Evolutionary conservation across 2,797 vertebrate species (phyloP).

Genomic region (Sardinella longiceps): DNA sequence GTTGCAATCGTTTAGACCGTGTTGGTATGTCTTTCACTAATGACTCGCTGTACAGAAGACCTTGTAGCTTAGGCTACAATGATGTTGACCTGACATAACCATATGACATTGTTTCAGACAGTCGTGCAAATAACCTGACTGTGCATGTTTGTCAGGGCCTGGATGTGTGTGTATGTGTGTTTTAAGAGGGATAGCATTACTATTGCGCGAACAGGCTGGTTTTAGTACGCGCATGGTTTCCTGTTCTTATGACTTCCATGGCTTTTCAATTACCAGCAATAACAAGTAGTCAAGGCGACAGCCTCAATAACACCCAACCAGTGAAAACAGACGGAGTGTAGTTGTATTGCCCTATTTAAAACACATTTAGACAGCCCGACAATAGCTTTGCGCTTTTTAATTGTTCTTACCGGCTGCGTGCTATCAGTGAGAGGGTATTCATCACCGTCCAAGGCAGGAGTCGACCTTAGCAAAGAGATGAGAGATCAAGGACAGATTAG

Average conservation of each 20-base stretch:
- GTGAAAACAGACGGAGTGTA: slow-evolving; percentile 44
- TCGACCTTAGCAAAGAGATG: slow-evolving; percentile 80
- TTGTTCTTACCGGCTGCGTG: slow-evolving; percentile 65
- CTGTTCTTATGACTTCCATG: slow-evolving; percentile 46
- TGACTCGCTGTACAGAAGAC: not conserved
- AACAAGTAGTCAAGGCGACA: slow-evolving; percentile 36
- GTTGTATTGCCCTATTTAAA: slow-evolving; percentile 61
- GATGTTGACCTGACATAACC: not conserved
- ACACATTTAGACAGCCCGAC: slow-evolving; percentile 59
- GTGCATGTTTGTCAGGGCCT: not conserved
- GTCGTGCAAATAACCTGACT: not conserved
- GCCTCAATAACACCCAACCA: slow-evolving; percentile 31
- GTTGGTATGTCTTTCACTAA: not conserved
- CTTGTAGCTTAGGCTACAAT: not conserved
- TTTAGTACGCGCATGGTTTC: not conserved
- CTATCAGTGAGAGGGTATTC: slow-evolving; percentile 72
- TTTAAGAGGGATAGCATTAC: not conserved
- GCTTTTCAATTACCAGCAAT: slow-evolving; percentile 49
- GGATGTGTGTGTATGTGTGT: too few relatives aligned
- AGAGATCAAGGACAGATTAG: slow-evolving; percentile 90
- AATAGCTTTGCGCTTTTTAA: slow-evolving; percentile 63
- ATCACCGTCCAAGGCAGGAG: slow-evolving; percentile 73
- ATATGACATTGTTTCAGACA: slow-evolving; percentile 8
- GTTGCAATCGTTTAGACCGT: not conserved
- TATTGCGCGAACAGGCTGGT: slow-evolving; percentile 32